Conservation (phyloP, 2,797 vertebrate genomes). For the Anas capensis region DNA sequence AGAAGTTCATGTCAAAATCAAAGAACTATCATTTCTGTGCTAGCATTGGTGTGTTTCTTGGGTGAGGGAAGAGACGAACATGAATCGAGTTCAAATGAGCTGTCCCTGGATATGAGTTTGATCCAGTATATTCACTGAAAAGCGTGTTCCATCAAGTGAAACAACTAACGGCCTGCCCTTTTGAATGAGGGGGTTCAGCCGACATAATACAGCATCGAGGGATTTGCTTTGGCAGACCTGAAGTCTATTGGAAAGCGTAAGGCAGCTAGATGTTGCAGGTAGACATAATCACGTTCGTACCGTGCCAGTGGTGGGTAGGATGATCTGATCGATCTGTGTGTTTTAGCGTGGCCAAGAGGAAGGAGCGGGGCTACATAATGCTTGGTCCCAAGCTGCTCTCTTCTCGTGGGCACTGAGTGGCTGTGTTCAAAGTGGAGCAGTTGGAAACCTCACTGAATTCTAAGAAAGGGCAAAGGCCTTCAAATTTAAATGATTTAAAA, state of each 20-base stretch:
- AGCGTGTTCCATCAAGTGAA: neutral
- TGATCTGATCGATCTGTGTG: neutral
- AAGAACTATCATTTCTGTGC: neutral
- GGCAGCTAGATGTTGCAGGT: neutral
- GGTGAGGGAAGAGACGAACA: neutral
- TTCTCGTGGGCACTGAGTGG: neutral
- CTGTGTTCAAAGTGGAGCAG: neutral
- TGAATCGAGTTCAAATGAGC: neutral
- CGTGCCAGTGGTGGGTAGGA: neutral
- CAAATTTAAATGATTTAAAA: neutral
- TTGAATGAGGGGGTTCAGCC: neutral
- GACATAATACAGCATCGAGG: neutral
- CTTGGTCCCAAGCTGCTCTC: neutral
- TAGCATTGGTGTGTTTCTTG: neutral
- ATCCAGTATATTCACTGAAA: neutral
- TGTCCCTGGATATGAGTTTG: neutral
- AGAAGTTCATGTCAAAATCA: conserved; percentile 23
- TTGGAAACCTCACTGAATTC: neutral
- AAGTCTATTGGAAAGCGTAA: neutral
- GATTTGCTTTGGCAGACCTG: neutral
- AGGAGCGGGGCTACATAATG: neutral
- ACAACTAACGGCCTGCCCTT: neutral
- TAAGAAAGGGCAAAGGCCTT: neutral
- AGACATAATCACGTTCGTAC: neutral
- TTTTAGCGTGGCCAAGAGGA: neutral